These are phyloP conservation scores for Stercorarius parasiticus DNA, from an alignment of 2,113 vertebrate species.

Conservation along the genomic window DNA sequence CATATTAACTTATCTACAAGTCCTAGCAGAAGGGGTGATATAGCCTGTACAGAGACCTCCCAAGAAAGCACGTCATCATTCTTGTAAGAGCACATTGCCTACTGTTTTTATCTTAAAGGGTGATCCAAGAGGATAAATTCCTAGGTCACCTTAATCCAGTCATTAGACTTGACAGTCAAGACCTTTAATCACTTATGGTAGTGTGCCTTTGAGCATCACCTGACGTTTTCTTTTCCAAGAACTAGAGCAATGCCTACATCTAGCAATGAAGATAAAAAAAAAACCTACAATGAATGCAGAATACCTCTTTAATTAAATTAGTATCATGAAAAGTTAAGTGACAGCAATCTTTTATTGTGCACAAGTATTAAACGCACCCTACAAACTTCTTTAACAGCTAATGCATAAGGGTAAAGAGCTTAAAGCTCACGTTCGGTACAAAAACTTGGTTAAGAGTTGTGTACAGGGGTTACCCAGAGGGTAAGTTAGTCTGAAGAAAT, in stretches of 20 bases:
- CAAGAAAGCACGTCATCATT: not conserved
- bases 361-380: not conserved
- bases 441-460: not conserved
- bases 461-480: not conserved
- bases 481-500: not conserved
- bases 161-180: not conserved
- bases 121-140: not conserved
- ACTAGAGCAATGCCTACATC: not conserved
- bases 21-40: not conserved
- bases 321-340: not conserved
- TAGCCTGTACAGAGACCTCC: not conserved
- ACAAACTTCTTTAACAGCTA: not conserved
- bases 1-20: not conserved
- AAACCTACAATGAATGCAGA: not conserved
- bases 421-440: not conserved
- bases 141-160: not conserved
- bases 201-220: not conserved
- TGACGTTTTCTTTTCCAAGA: not conserved
- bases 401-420: not conserved
- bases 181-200: not conserved
- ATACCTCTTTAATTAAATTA: not conserved
- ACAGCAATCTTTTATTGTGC: not conserved
- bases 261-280: not conserved
- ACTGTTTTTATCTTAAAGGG: not conserved
- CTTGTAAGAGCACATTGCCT: not conserved